Evolutionary conservation across 2,113 vertebrate genomes (phyloP).

Genomic region (Myrmecobius fasciatus): DNA sequence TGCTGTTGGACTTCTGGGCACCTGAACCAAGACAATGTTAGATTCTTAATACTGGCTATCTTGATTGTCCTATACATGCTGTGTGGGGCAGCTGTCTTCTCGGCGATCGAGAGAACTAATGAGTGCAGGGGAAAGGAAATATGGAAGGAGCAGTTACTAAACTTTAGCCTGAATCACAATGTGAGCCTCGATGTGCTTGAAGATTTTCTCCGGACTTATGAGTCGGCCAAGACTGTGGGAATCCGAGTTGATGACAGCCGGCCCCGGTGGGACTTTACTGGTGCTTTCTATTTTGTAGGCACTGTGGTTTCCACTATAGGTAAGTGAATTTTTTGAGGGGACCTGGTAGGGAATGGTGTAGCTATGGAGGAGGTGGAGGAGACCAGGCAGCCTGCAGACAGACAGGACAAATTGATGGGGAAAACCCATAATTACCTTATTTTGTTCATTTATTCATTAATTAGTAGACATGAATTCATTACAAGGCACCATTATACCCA

Average conservation of each 20-base stretch:
- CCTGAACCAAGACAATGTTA: slow-evolving; percentile 94
- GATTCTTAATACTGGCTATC: slow-evolving; percentile 92
- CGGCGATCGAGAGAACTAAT: slow-evolving; percentile 93
- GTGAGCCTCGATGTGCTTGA: slow-evolving; percentile 90
- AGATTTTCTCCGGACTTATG: slow-evolving; percentile 91
- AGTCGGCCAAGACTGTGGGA: slow-evolving; percentile 92
- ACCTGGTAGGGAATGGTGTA: neutral
- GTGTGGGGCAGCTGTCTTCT: slow-evolving; percentile 96
- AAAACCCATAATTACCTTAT: neutral
- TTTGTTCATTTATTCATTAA: neutral
- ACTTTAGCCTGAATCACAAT: slow-evolving; percentile 92
- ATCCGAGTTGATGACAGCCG: slow-evolving; percentile 91
- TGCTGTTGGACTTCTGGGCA: slow-evolving; percentile 87
- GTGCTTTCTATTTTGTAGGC: slow-evolving; percentile 97
- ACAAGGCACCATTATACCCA: neutral
- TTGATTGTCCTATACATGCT: slow-evolving; percentile 92
- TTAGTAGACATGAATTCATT: neutral
- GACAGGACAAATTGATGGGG: neutral
- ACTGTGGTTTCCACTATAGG: slow-evolving; percentile 98
- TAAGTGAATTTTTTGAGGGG: slow-evolving; percentile 79
- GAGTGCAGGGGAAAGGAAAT: slow-evolving; percentile 91
- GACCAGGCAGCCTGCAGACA: neutral
- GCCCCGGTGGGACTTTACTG: slow-evolving; percentile 96
- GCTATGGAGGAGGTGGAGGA: neutral
- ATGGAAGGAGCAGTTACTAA: slow-evolving; percentile 91